Conservation (phyloP, 1,140 invertebrate genomes). For the Drosophila guanche region DNA sequence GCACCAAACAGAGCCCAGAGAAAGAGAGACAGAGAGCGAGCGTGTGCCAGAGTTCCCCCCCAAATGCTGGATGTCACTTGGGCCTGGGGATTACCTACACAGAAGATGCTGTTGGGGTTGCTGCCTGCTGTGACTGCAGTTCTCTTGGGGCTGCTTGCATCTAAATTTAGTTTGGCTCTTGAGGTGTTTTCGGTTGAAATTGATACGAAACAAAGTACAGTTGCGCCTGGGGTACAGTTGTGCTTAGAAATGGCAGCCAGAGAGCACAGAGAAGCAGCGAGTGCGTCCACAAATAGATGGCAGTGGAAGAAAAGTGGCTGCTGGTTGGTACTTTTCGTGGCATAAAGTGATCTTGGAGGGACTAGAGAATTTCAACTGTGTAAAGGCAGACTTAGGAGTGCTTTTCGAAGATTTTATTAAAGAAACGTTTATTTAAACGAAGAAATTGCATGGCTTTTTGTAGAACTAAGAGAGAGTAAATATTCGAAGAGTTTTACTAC, state of each 20-base stretch:
- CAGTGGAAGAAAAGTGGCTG: background rate
- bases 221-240: slow-evolving; percentile 31
- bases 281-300: background rate
- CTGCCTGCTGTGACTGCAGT: background rate
- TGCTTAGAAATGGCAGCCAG: background rate
- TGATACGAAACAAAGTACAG: slow-evolving; percentile 30
- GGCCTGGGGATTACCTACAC: slow-evolving; percentile 45
- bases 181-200: slow-evolving; percentile 46
- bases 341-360: too few relatives aligned
- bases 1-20: slow-evolving; percentile 29
- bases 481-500: too few relatives aligned
- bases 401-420: too few relatives aligned
- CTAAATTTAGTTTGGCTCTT: slow-evolving; percentile 51
- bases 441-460: too few relatives aligned
- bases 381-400: too few relatives aligned
- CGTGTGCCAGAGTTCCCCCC: slow-evolving; percentile 39
- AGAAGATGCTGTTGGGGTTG: slow-evolving; percentile 35
- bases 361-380: too few relatives aligned
- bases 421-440: too few relatives aligned
- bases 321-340: too few relatives aligned
- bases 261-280: background rate
- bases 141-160: slow-evolving; percentile 3
- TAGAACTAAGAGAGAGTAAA: too few relatives aligned
- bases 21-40: slow-evolving; percentile 1
- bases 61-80: slow-evolving; percentile 45